phyloP scores from a whole-genome alignment of 1,140 invertebrate species.

The Listronotus oregonensis region DNA sequence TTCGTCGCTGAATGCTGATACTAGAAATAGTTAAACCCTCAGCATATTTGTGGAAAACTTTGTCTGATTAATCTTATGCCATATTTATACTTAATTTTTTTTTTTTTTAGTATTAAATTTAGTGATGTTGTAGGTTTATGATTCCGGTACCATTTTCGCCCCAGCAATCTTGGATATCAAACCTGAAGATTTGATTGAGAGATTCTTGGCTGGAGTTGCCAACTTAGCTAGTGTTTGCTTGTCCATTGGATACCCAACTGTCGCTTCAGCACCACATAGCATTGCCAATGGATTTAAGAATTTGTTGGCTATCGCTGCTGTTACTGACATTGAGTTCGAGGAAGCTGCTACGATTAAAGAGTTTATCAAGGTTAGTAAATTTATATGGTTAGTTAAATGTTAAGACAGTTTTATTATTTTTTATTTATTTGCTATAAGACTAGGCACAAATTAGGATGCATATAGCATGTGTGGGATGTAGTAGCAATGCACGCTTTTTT shows the following conservation, averaged over 20 bases:
- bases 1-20: slow-evolving; percentile 51
- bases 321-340: slow-evolving; percentile 93
- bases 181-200: slow-evolving; percentile 88
- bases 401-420: slow-evolving; percentile 1
- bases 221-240: slow-evolving; percentile 95
- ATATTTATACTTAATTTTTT: no score
- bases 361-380: slow-evolving; percentile 72
- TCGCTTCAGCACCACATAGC: slow-evolving; percentile 96
- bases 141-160: slow-evolving; percentile 96
- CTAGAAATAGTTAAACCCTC: slow-evolving; percentile 61
- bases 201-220: slow-evolving; percentile 90
- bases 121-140: slow-evolving; percentile 73
- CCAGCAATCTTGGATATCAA: slow-evolving; percentile 98
- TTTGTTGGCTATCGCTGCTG: slow-evolving; percentile 93
- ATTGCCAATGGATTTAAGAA: slow-evolving; percentile 98
- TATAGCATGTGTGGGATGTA: no score
- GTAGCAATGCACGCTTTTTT: no score
- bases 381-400: neutral
- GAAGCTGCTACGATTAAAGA: slow-evolving; percentile 93
- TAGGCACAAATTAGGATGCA: no score
- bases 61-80: slow-evolving; percentile 23
- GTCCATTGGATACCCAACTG: slow-evolving; percentile 92
- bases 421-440: neutral
- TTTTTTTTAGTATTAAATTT: no score
- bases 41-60: slow-evolving; percentile 42